Percentiles rank a stretch among this genome's conserved stretches.
Conservation (phyloP, 2,113 vertebrate genomes). For the Chitala chitala region DNA sequence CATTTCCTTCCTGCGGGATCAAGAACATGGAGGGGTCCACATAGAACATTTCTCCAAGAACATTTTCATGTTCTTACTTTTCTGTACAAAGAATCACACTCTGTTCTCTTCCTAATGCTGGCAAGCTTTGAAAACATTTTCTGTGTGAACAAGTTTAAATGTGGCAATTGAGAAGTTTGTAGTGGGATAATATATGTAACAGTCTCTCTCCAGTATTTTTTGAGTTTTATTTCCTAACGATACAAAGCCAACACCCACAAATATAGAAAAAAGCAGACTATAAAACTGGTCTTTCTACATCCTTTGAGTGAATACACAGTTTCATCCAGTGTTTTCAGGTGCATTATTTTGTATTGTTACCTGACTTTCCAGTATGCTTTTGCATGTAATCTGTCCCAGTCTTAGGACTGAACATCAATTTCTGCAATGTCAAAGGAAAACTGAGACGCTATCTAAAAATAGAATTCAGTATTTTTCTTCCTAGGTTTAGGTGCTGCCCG, state of each 20-base stretch:
- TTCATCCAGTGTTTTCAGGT: neutral
- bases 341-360: neutral
- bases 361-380: too few relatives aligned
- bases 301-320: neutral
- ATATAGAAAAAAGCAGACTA: neutral
- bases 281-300: neutral
- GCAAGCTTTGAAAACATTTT: conserved; percentile 32
- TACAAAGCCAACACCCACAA: conserved; percentile 6
- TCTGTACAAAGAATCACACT: conserved; percentile 14
- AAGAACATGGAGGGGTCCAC: too few relatives aligned
- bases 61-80: conserved; percentile 12
- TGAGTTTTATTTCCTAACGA: conserved; percentile 15
- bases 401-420: too few relatives aligned
- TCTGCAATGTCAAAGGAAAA: too few relatives aligned
- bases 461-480: too few relatives aligned
- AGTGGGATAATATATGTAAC: conserved; percentile 33
- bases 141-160: conserved; percentile 35
- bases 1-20: too few relatives aligned
- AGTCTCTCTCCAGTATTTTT: conserved; percentile 3
- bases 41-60: too few relatives aligned
- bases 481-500: too few relatives aligned
- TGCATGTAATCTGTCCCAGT: too few relatives aligned
- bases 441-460: too few relatives aligned
- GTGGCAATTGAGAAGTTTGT: conserved; percentile 31
- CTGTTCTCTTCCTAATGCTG: conserved; percentile 25